Evolutionary conservation across 2,797 vertebrate species (phyloP).

Genomic region (Salarias fasciatus): DNA sequence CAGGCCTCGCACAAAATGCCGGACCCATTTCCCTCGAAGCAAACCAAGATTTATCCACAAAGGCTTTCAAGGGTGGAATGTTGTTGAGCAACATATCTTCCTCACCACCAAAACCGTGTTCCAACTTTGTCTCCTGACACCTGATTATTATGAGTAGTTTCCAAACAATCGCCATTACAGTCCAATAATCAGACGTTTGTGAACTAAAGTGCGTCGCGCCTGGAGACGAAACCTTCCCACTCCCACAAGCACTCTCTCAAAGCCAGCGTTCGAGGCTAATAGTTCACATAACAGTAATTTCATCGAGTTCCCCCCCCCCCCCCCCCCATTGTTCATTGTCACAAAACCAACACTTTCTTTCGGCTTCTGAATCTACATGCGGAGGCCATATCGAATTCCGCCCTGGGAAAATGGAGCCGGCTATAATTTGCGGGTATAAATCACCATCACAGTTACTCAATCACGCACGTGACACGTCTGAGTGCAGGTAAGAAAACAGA

Average conservation of each 20-base stretch:
- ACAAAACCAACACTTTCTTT: slow-evolving; percentile 47
- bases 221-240: slow-evolving; percentile 55
- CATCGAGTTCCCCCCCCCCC: slow-evolving; percentile 60
- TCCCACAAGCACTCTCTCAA: slow-evolving; percentile 44
- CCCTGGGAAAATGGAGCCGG: slow-evolving; percentile 49
- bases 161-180: slow-evolving; percentile 28
- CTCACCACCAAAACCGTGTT: background rate
- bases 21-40: background rate
- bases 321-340: slow-evolving; percentile 67
- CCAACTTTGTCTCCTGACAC: slow-evolving; percentile 1
- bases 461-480: slow-evolving; percentile 60
- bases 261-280: slow-evolving; percentile 47
- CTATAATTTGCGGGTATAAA: slow-evolving; percentile 69
- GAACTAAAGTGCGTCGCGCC: slow-evolving; percentile 28
- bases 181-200: slow-evolving; percentile 36
- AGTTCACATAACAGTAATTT: slow-evolving; percentile 65
- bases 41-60: slow-evolving; percentile 2
- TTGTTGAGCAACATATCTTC: background rate
- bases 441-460: slow-evolving; percentile 60
- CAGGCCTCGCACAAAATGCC: background rate
- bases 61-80: slow-evolving; percentile 1
- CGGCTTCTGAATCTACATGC: slow-evolving; percentile 47
- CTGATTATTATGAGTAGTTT: slow-evolving; percentile 19
- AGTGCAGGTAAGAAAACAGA: slow-evolving; percentile 64
- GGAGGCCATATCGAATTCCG: slow-evolving; percentile 52